Base-by-base conservation (phyloP, 2,113 vertebrate species). In the Clinocottus analis region DNA sequence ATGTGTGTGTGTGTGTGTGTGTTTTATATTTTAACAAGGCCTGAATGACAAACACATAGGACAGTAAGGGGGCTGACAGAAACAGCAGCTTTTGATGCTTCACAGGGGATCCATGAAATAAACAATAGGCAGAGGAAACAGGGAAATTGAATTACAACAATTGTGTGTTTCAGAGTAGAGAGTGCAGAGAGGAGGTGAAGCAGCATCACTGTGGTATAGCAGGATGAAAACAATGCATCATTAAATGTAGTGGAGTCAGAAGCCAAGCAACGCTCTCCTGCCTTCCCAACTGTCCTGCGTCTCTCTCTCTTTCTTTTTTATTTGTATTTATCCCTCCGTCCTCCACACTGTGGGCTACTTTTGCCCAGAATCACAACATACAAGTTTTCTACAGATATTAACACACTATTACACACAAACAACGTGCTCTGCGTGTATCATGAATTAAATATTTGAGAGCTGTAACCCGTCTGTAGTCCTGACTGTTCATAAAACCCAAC, bases 41-140 rank as follows among this genome's bases (percentile, higher is more conserved):
- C 95, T 96, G 96, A 96, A 98, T 97, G 97, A 97, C 96, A 97
- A 96, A 97, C 95, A 96, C 96, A 96, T 94, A 96, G 95, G 96
- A 96, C 96, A 96, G 95, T 96, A 96, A 95, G 93, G 88, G 88
- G 95, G 93, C 95, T 96, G 96, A 96, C 93, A 91, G 96, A 96
- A 92, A 96, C 95, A 95, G 95, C 94, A 94, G 95, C 95, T 95
- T 96, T 96, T 97, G 97, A 97, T 96, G 96, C 96, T 97, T 98
- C 96, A 96, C 96, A 95, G 96, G 96, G 96, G 96, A 97, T 96
- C 96, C 49, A 95, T 96, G 96, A 97, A 97, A 96, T 96, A 97
- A 97, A 97, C 96, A 97, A 97, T 96, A 97, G 96, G 95, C 96
- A 96, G 94, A 94, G 90, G 79, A 90, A 85, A 85, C 68, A 72